Evolutionary conservation across 2,797 vertebrate genomes (phyloP), one percentile per base, ranked within the genome.

Genomic region (Babyrousa celebensis): DNA sequence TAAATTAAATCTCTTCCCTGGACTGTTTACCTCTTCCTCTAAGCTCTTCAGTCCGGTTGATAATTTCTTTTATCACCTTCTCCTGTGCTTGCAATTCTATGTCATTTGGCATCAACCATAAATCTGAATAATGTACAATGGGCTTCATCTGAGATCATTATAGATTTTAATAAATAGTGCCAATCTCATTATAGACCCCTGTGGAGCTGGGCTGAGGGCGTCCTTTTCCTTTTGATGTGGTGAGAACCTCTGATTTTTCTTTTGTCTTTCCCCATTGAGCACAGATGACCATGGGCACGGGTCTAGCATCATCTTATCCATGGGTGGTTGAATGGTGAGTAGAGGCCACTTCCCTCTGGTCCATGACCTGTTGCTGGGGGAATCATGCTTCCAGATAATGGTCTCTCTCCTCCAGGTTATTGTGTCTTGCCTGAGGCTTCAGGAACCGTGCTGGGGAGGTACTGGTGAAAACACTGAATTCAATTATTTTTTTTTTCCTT

Each of bases 1-100:
- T 95, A 97, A 96, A 97, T 97, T 96, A 96, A 97, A 95, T 95
- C 40, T 97, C 70, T 85, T 75, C 56, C 91, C 7, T 1, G 23
- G 27, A 36, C 77, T 77, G n/a, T 97, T 95, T 89, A 71, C 75
- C 54, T 80, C 74, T 63, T 90, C 40, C 60, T 87, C 25, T 77
- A 86, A 95, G 63, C 29, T 60, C n/a, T 60, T 60, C 25, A 75
- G 43, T 85, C 43, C 6, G 1, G 65, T 65, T 52, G 63, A 40
- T 75, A 65, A 91, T 92, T 94, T 94, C 62, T 86, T 93, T 84
- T 32, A 68, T 85, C 82, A 68, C 93, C 43, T 36, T 80, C 36
- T 56, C 32, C 27, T 60, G 27, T 78, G 88, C 15, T 94, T 91
- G 58, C 29, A 78, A 67, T 79, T 68, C 56, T 72, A 20, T 25